phyloP scores from a whole-genome alignment of 1,140 invertebrate species.

The Coptotermes formosanus region DNA sequence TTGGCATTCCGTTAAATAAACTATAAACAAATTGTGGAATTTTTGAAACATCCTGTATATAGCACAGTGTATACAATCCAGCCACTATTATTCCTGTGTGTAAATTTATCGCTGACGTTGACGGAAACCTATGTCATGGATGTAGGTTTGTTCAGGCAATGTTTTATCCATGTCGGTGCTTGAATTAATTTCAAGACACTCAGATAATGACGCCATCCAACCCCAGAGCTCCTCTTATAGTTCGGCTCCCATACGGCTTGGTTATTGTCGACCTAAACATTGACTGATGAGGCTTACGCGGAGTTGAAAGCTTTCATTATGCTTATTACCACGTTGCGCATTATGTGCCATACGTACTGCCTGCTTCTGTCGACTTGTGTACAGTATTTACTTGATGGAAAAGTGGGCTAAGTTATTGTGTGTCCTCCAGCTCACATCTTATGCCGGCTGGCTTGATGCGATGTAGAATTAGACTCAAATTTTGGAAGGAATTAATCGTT shows the following conservation, averaged over 20 bases:
- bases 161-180: neutral
- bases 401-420: neutral
- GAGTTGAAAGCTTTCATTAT: slow-evolving; percentile 1
- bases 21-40: too few relatives aligned
- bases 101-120: neutral
- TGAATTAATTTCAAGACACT: slow-evolving; percentile 11
- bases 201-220: neutral
- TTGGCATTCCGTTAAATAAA: too few relatives aligned
- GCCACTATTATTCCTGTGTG: too few relatives aligned
- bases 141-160: neutral
- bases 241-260: neutral
- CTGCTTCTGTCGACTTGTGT: neutral
- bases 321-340: neutral
- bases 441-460: too few relatives aligned
- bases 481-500: too few relatives aligned
- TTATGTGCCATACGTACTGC: too few relatives aligned
- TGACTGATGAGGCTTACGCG: slow-evolving; percentile 10
- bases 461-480: too few relatives aligned
- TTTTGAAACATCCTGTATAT: too few relatives aligned
- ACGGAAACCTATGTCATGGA: neutral
- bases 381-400: neutral
- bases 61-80: too few relatives aligned
- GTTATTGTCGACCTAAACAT: neutral
- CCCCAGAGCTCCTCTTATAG: neutral
- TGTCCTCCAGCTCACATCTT: too few relatives aligned